Evolutionary conservation across 2,888 invertebrate species (phyloP).

Genomic region (Synergus japonicus): DNA sequence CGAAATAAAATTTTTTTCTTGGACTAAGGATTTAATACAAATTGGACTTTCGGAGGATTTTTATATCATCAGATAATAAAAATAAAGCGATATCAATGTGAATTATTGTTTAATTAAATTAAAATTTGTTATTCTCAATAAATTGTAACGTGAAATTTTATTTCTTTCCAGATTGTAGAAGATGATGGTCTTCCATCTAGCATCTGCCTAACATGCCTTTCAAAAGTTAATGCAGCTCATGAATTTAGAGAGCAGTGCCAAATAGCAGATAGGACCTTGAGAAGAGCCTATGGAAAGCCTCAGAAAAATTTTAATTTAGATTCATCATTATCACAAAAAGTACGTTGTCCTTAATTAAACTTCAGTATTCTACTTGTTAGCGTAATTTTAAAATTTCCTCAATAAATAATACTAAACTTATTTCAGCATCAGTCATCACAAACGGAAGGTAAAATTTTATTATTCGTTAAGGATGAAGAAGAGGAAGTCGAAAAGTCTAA

Average conservation of each 20-base stretch:
- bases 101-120: conserved; percentile 6
- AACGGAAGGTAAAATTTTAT: conserved; percentile 54
- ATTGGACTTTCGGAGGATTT: too few relatives aligned
- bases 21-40: too few relatives aligned
- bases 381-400: background rate
- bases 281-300: conserved; percentile 59
- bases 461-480: conserved; percentile 3
- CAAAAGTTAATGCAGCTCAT: conserved; percentile 63
- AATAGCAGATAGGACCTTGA: conserved; percentile 61
- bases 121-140: conserved; percentile 38
- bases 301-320: conserved; percentile 30
- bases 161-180: conserved; percentile 59
- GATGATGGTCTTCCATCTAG: conserved; percentile 67
- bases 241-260: conserved; percentile 68
- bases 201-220: conserved; percentile 64
- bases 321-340: conserved; percentile 3
- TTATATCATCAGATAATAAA: too few relatives aligned
- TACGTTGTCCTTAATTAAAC: conserved; percentile 5
- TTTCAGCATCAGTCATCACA: conserved; percentile 63
- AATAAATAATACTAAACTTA: background rate
- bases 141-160: background rate
- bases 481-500: conserved; percentile 8
- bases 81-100: background rate
- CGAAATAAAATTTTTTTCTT: too few relatives aligned
- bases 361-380: background rate